A percentile compares a stretch with the other conserved stretches of the same genome.
Conservation (phyloP, 2,888 invertebrate genomes). For the Dorcus hopei region DNA sequence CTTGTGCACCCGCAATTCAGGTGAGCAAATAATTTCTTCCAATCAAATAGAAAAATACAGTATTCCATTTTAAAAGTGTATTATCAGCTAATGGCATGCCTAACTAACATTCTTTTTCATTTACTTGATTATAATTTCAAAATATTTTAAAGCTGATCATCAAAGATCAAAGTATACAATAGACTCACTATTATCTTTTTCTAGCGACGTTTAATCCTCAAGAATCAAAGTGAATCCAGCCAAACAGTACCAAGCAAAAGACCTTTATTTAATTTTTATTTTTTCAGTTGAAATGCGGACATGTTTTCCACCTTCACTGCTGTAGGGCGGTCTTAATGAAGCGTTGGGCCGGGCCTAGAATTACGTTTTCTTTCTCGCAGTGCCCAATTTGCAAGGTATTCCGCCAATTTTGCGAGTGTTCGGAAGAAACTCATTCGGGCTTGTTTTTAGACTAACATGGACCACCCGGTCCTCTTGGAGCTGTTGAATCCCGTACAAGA, state of each 20-base stretch:
- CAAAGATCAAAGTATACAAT: no score
- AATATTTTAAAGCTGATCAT: no score
- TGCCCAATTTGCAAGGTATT: constrained; percentile 95
- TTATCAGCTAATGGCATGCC: no score
- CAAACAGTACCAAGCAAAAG: no score
- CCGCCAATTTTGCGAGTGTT: neutral
- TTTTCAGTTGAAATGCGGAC: constrained; percentile 81
- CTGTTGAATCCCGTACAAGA: constrained; percentile 75
- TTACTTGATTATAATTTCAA: no score
- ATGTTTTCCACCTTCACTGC: constrained; percentile 94
- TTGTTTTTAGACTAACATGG: constrained; percentile 66
- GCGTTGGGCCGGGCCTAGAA: constrained; percentile 92
- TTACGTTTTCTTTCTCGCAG: constrained; percentile 91
- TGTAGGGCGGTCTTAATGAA: constrained; percentile 77
- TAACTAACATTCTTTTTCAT: no score
- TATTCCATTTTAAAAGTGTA: neutral
- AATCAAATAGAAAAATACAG: neutral
- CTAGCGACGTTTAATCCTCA: no score
- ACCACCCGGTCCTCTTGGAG: constrained; percentile 75
- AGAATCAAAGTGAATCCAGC: no score
- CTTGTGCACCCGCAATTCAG: constrained; percentile 92
- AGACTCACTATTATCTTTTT: no score
- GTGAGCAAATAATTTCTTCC: constrained; percentile 44
- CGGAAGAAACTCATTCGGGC: neutral
- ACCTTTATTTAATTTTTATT: constrained; percentile 11